Percentiles rank a stretch among this genome's conserved stretches.
Conservation (phyloP, 1,140 invertebrate species). For the Zaprionus taronus region DNA sequence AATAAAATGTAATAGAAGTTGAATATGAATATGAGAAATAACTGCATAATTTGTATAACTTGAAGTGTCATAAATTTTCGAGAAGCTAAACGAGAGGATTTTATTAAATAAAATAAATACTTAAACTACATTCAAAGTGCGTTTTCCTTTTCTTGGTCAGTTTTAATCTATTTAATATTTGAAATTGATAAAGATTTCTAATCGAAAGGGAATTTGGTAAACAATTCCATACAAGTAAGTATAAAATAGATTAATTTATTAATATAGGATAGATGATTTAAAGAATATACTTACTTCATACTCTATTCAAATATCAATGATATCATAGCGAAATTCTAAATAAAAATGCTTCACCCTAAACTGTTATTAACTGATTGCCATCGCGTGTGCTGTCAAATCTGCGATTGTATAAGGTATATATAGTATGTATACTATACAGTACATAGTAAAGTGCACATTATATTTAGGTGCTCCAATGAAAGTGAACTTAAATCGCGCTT, state of each 20-base stretch:
- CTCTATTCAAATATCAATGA: not conserved
- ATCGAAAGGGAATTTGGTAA: too few relatives aligned
- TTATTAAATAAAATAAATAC: conserved; percentile 44
- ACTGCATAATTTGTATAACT: conserved; percentile 30
- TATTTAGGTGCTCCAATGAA: conserved; percentile 1
- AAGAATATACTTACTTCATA: not conserved
- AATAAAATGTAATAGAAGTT: not conserved
- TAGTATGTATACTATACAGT: not conserved
- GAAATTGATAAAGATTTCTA: too few relatives aligned
- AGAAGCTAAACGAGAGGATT: conserved; percentile 35
- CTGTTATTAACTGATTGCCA: not conserved
- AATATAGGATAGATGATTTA: too few relatives aligned
- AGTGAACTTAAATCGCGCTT: conserved; percentile 11
- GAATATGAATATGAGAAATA: not conserved
- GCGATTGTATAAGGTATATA: not conserved
- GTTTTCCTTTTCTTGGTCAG: not conserved
- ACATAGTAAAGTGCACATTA: not conserved
- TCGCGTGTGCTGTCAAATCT: not conserved
- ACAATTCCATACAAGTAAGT: too few relatives aligned
- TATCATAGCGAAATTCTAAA: not conserved
- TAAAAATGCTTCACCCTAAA: not conserved
- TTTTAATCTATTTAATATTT: too few relatives aligned
- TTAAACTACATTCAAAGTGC: conserved; percentile 25
- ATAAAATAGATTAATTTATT: too few relatives aligned
- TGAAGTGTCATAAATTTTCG: conserved; percentile 40